phyloP scores from a whole-genome alignment of 1,140 invertebrate species.

The Aphaenogaster rudis region DNA sequence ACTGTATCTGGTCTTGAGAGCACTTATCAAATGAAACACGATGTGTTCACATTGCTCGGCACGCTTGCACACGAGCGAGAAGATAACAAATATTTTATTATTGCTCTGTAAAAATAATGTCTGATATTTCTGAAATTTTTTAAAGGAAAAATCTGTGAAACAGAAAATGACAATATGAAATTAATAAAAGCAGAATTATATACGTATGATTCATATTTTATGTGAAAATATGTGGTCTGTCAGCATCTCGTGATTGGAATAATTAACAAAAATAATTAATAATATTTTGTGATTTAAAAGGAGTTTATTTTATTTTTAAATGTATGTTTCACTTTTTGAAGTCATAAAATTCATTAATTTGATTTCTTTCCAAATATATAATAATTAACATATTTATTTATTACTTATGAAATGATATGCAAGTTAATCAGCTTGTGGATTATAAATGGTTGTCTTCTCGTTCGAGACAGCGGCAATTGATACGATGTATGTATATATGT shows the following conservation, averaged over 20 bases:
- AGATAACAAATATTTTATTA: constrained; percentile 31
- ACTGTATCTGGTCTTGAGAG: constrained; percentile 74
- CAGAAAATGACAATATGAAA: background rate
- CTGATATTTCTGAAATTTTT: background rate
- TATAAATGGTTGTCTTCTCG: constrained; percentile 35
- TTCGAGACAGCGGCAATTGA: background rate
- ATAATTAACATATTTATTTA: background rate
- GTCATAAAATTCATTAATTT: constrained; percentile 8
- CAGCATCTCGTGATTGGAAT: background rate
- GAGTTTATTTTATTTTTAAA: background rate
- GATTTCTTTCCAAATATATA: background rate
- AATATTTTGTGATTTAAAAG: constrained; percentile 8
- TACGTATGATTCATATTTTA: background rate
- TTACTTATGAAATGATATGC: background rate
- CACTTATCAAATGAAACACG: constrained; percentile 50
- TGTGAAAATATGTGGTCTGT: background rate
- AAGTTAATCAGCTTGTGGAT: background rate
- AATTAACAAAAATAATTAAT: constrained; percentile 19
- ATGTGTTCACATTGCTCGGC: constrained; percentile 31
- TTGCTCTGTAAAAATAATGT: background rate
- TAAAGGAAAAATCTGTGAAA: background rate
- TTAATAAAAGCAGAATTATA: background rate
- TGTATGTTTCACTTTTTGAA: background rate
- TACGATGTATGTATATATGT: constrained; percentile 30
- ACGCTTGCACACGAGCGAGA: constrained; percentile 29